Evolutionary conservation across 2,888 invertebrate species (phyloP).

Genomic region (Netelia virgata): DNA sequence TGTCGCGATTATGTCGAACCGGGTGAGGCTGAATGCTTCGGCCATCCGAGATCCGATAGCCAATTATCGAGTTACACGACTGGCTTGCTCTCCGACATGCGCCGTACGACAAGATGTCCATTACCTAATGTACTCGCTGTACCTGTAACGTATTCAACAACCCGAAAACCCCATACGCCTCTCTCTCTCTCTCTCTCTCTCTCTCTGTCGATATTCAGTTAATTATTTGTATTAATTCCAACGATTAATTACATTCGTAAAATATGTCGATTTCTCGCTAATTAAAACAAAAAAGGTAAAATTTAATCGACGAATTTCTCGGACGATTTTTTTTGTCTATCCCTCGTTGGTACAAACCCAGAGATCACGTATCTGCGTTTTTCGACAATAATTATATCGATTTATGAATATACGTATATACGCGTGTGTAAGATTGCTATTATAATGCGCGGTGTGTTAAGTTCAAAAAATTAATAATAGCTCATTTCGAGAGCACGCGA

Average conservation of each 20-base stretch:
- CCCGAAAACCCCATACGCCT: not conserved
- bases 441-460: conserved; percentile 66
- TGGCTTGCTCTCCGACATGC: conserved; percentile 43
- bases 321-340: not conserved
- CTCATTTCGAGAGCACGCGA: conserved; percentile 60
- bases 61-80: conserved; percentile 81
- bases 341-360: conserved; percentile 5
- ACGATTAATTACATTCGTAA: too few species aligned
- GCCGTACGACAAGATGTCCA: conserved; percentile 55
- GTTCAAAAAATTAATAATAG: conserved; percentile 67
- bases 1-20: conserved; percentile 80
- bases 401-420: conserved; percentile 20
- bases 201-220: not conserved
- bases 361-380: conserved; percentile 61
- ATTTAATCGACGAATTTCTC: not conserved
- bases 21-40: conserved; percentile 71
- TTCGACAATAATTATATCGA: conserved; percentile 51
- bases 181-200: not conserved
- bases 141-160: not conserved
- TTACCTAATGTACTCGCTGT: conserved; percentile 15
- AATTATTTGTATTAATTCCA: not conserved
- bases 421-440: conserved; percentile 38
- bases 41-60: conserved; percentile 78
- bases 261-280: not conserved
- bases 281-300: not conserved